phyloP scores from a whole-genome alignment of 2,113 vertebrate genomes.

The Phyllostomus hastatus region DNA sequence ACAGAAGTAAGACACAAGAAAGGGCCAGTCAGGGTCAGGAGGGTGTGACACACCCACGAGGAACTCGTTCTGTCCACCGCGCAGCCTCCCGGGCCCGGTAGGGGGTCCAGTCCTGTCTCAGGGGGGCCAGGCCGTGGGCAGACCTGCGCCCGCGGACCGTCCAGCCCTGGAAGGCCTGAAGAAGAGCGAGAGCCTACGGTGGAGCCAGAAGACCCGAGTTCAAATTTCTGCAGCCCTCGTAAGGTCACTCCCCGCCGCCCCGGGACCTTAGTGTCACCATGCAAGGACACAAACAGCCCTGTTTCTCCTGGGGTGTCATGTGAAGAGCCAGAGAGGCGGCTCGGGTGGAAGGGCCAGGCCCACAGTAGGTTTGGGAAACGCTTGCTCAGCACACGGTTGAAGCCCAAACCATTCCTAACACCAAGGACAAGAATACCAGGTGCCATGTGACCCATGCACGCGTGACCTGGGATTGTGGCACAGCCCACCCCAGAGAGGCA shows the following conservation, averaged over 20 bases:
- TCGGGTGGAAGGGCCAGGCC: not conserved
- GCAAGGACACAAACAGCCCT: not conserved
- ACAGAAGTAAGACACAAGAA: not conserved
- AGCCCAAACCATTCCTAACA: not conserved
- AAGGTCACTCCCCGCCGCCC: not conserved
- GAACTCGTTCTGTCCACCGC: not conserved
- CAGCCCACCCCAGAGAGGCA: not conserved
- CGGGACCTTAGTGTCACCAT: not conserved
- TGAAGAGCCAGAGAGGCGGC: not conserved
- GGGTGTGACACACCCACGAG: accelerated
- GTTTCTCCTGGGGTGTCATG: not conserved
- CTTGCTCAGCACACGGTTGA: not conserved
- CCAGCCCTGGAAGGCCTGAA: not conserved
- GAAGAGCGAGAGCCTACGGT: accelerated
- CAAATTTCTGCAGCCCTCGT: not conserved
- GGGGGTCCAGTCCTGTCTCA: not conserved
- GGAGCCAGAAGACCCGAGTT: not conserved
- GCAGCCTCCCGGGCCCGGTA: not conserved
- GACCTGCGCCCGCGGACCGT: not conserved
- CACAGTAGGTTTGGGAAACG: not conserved
- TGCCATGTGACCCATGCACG: not conserved
- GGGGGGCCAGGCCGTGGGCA: no score
- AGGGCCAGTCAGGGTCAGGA: not conserved
- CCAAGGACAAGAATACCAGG: not conserved
- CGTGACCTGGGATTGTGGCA: not conserved